Base-by-base conservation (phyloP, 2,113 vertebrate species). In the Pampusana beccarii region DNA sequence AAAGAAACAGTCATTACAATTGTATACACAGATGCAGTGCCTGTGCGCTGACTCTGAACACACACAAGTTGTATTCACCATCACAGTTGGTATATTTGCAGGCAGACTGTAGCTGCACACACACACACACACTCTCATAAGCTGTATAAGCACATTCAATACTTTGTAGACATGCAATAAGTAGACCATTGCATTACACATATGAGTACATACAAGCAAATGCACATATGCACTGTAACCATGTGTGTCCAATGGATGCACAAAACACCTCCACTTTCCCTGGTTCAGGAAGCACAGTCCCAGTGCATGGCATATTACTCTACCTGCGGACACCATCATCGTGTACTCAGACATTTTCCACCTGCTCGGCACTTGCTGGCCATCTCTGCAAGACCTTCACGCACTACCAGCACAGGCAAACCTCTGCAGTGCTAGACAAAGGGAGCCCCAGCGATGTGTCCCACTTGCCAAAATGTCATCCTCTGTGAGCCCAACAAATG, bases 321-420 rank as follows among this genome's bases (percentile, higher is more conserved):
- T 13, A 17, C 53, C 36, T 53, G 36, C 23, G 80, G 65, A 69
- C 40, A 58, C 36, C 33, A 14, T 20, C 11, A 5, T 12, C 8
- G 4, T 3, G 4, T 33, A 57, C 8, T 13, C 12, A 56, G 54
- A 10, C 2, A 50, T 44, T 61, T 77, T 65, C 25, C 46, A 34
- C 58, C 58, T 53, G 72, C 34, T 23, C 6, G 58, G 25, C 12
- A 29, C 40, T 80, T 28, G 4, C 4, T 77, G 33, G 6, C 18
- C 34, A 1, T 14, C 24, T 57, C 62, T 86, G 40, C 40, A 65
- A 92, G 42, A 73, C 29, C 3, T 19, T 66, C 3, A 26, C 13
- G n/a, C 4, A 0, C 6, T 3, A 13, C 6, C 1, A 1, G 31
- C 11, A 13, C 15, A 58, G 11, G 6, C 3, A 44, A 57, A 58